Percentiles rank a stretch among this genome's conserved stretches.
phyloP scores from a whole-genome alignment of 1,140 invertebrate species.

The Drosophila nikananu region DNA sequence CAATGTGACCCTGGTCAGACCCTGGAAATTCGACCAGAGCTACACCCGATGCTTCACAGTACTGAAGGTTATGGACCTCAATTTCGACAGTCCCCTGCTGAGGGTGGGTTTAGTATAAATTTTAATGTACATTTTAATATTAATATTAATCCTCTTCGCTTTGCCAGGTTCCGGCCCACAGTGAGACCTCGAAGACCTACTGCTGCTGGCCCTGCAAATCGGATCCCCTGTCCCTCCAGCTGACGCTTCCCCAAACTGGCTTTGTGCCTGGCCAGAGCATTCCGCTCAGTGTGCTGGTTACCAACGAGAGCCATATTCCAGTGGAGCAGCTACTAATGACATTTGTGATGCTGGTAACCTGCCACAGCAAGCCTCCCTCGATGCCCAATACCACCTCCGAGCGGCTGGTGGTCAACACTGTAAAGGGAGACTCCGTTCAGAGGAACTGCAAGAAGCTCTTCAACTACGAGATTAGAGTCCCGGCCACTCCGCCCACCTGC shows the following conservation, averaged over 20 bases:
- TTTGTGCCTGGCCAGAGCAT: conserved; percentile 70
- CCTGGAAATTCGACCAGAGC: conserved; percentile 91
- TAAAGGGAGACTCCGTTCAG: conserved; percentile 56
- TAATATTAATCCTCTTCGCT: neutral
- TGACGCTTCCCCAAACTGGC: conserved; percentile 61
- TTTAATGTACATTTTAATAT: neutral
- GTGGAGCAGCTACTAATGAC: conserved; percentile 57
- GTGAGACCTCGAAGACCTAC: conserved; percentile 60
- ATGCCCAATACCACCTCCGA: conserved; percentile 71
- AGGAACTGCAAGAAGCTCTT: conserved; percentile 70
- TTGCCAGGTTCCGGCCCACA: conserved; percentile 51
- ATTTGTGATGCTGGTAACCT: conserved; percentile 64
- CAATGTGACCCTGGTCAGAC: conserved; percentile 89
- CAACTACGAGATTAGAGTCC: conserved; percentile 86
- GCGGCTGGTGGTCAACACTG: conserved; percentile 46
- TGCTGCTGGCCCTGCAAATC: conserved; percentile 68
- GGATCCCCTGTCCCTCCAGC: conserved; percentile 55
- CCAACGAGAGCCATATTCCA: conserved; percentile 65
- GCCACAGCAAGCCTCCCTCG: conserved; percentile 37
- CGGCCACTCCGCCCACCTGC: conserved; percentile 89
- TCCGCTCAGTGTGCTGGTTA: conserved; percentile 50
- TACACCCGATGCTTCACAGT: conserved; percentile 90
- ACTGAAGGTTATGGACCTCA: conserved; percentile 90
- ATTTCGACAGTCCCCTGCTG: conserved; percentile 85
- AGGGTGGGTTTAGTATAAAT: conserved; percentile 34